These are phyloP conservation scores for Apotomis capreana DNA, from an alignment of 2,888 invertebrate genomes.

Conservation along the genomic window DNA sequence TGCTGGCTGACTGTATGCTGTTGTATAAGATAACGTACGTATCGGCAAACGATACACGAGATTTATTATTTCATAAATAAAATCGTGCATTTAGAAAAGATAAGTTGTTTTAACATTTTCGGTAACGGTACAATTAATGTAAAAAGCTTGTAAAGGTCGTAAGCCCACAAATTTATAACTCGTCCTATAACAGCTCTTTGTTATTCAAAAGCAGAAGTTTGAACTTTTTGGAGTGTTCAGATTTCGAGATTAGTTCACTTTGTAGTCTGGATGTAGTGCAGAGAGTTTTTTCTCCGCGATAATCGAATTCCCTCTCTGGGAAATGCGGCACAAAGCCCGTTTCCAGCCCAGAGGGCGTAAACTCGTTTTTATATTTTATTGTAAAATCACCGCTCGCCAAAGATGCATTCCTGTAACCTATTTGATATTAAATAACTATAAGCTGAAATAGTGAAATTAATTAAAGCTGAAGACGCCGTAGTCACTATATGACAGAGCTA, in stretches of 20 bases:
- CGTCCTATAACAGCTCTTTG: conserved; percentile 59
- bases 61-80: conserved; percentile 35
- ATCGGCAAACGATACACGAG: conserved; percentile 56
- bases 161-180: conserved; percentile 58
- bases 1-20: conserved; percentile 70
- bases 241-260: conserved; percentile 69
- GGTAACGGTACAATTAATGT: conserved; percentile 59
- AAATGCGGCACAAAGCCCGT: conserved; percentile 45
- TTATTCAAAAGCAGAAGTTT: conserved; percentile 61
- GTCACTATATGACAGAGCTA: no score
- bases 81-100: conserved; percentile 46
- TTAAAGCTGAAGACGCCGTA: no score
- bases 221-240: conserved; percentile 62
- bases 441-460: neutral
- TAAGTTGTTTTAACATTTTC: conserved; percentile 56
- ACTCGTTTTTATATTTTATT: conserved; percentile 32
- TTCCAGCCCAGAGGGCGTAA: conserved; percentile 26
- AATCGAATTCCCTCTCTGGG: conserved; percentile 55
- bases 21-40: conserved; percentile 65
- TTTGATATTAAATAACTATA: neutral
- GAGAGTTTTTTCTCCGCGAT: conserved; percentile 62
- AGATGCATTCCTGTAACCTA: neutral
- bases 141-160: conserved; percentile 56
- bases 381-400: conserved; percentile 21
- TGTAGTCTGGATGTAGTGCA: conserved; percentile 61